Evolutionary conservation across 1,140 invertebrate species (phyloP), one percentile per base, ranked within the genome.

Genomic region (Drosophila simulans): DNA sequence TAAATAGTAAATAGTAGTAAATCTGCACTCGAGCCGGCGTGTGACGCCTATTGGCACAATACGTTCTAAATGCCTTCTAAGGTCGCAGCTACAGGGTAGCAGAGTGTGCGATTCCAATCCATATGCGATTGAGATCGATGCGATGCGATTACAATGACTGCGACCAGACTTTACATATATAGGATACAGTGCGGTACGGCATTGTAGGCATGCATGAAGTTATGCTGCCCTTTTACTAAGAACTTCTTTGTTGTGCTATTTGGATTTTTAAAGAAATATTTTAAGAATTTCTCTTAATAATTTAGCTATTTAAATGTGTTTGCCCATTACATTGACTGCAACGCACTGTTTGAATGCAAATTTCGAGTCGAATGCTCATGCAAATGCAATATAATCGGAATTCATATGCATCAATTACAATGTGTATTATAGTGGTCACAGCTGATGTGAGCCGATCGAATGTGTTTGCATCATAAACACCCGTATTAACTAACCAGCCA

Each of bases 361-460:
- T 69, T 31, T 17, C 13, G 4, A 34, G 20, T 34, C 22, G 11
- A 68, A 13, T 25, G 45, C 62, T 51, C 63, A 54, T 54, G 37
- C 62, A 68, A 68, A 68, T 68, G 27, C 49, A 39, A 55, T 68
- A 34, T 40, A 64, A 42, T 70, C 49, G 35, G 27, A 39, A 70
- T 69, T 43, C 63, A 53, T 46, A 69, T 39, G 66, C 64, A 69
- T 69, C 63, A 68, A 69, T 55, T 55, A 68, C 63, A 17, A 17
- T 46, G 15, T 31, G 48, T 68, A 55, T 55, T 46, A 46, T 69
- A 45, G 5, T 69, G 63, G 66, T 70, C 66, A 70, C 65, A 69
- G 65, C 66, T 69, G 63, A 69, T 69, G 48, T 39, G 42, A 69
- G 66, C 34, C 15, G 63, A 53, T 52, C 39, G 39, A 46, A 39